Evolutionary conservation across 2,113 vertebrate species (phyloP).

Genomic region (Pedionomus torquatus): DNA sequence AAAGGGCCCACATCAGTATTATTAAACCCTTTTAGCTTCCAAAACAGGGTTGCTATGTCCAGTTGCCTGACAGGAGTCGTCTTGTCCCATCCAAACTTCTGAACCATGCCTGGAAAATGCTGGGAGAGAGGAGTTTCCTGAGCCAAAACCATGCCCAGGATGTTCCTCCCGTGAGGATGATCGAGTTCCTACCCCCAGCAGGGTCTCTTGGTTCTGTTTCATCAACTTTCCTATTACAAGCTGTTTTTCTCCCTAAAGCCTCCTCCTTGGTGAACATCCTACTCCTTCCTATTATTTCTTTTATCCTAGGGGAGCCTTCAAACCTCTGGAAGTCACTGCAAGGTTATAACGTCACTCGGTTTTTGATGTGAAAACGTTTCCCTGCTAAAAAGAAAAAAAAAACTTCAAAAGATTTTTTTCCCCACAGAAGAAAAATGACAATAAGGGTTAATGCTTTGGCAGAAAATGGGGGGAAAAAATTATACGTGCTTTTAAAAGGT

Average conservation of each 20-base stretch:
- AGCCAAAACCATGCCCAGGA: background rate
- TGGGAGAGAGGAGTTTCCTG: background rate
- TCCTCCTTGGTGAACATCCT: background rate
- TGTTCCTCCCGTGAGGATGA: background rate
- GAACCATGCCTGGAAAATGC: background rate
- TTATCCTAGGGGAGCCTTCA: background rate
- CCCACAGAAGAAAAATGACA: background rate
- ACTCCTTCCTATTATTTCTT: background rate
- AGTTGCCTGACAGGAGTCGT: background rate
- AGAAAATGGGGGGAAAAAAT: background rate
- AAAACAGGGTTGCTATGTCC: background rate
- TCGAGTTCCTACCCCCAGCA: background rate
- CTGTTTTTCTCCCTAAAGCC: background rate
- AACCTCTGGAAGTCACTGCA: background rate
- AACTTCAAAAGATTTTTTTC: background rate
- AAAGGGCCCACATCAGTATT: background rate
- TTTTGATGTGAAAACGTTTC: background rate
- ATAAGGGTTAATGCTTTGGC: background rate
- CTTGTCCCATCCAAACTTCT: background rate
- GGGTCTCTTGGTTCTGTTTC: rapidly evolving
- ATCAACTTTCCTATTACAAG: background rate
- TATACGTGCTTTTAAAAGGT: rapidly evolving
- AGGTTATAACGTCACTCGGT: background rate
- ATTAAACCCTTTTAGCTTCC: background rate
- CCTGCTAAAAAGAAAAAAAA: background rate